Evolutionary conservation across 2,113 vertebrate species (phyloP).

Genomic region (Telmatochromis sp.): DNA sequence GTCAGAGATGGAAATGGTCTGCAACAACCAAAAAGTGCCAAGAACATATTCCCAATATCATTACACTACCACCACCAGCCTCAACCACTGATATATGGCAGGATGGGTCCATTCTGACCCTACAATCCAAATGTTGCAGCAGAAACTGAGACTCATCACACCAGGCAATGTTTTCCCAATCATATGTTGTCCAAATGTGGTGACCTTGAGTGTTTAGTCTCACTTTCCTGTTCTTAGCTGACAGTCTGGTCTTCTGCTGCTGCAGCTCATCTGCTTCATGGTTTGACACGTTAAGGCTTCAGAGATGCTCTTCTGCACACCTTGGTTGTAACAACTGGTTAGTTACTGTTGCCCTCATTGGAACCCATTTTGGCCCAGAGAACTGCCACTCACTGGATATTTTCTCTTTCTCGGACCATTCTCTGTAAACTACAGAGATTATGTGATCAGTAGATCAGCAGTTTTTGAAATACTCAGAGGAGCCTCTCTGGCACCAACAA

Average conservation of each 20-base stretch:
- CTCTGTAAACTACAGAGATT: neutral
- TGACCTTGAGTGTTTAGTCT: neutral
- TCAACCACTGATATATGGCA: neutral
- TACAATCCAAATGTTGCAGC: neutral
- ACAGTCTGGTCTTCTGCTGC: neutral
- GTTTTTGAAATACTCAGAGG: neutral
- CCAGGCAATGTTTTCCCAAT: neutral
- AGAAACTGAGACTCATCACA: neutral
- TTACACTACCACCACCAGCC: neutral
- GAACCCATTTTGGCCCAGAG: neutral
- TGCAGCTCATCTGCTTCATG: neutral
- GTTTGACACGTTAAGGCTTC: neutral
- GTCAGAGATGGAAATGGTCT: neutral
- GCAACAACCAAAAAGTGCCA: neutral
- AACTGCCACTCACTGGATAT: neutral
- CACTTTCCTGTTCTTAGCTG: neutral
- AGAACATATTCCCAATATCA: neutral
- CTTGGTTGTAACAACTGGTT: neutral
- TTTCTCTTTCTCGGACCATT: neutral
- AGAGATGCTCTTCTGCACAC: neutral
- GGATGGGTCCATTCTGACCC: neutral
- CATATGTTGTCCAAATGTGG: neutral
- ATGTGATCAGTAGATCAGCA: neutral
- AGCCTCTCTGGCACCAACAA: neutral
- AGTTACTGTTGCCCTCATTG: neutral